Evolutionary conservation across 2,113 vertebrate genomes (phyloP).

Genomic region (Tyto alba): DNA sequence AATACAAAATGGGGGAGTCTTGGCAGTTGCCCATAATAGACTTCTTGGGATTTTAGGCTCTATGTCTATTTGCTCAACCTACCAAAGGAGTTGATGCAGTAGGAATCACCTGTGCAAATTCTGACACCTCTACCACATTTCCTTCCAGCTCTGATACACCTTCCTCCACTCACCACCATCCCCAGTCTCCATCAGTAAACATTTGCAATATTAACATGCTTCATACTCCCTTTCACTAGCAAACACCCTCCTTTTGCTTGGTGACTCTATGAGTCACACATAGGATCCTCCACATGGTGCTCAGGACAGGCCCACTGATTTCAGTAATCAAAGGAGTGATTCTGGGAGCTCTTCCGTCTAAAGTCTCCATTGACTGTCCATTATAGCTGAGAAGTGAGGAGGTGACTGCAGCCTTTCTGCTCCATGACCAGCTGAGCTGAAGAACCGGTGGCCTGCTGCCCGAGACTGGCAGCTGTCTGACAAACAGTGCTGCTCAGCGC

Average conservation of each 20-base stretch:
- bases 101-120: neutral
- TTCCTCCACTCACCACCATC: neutral
- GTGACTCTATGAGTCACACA: neutral
- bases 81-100: neutral
- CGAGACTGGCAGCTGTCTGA: neutral
- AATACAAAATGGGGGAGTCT: neutral
- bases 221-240: neutral
- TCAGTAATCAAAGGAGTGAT: neutral
- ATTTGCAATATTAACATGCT: neutral
- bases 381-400: neutral
- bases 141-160: neutral
- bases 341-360: neutral
- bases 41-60: neutral
- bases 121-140: neutral
- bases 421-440: neutral
- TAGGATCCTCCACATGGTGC: neutral
- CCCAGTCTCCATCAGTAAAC: neutral
- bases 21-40: neutral
- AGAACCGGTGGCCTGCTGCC: neutral
- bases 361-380: rapidly evolving
- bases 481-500: neutral
- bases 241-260: neutral
- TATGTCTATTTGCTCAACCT: neutral
- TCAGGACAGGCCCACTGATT: neutral
- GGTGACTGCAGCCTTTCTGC: neutral